phyloP scores from a whole-genome alignment of 23 tunicate species.

The Diplosoma virens region DNA sequence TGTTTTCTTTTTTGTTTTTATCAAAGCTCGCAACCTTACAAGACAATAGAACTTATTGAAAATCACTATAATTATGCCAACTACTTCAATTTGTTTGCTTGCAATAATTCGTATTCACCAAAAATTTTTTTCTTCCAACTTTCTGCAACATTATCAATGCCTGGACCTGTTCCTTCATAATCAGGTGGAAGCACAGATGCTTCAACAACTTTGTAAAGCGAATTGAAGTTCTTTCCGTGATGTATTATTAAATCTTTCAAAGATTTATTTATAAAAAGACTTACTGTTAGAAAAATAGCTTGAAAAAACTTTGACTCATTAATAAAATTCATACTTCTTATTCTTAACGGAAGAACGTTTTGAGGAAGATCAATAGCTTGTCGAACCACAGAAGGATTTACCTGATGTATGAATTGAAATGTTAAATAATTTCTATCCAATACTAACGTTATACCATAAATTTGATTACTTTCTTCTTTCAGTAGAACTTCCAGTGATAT shows the following conservation, averaged over 20 bases:
- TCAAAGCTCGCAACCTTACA: too few species aligned
- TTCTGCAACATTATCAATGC: too few species aligned
- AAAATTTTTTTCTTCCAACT: too few species aligned
- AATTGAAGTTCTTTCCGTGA: constrained; percentile 40
- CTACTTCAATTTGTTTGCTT: too few species aligned
- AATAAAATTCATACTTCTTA: constrained; percentile 56
- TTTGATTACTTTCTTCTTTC: constrained; percentile 61
- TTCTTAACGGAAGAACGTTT: constrained; percentile 71
- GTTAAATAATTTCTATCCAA: constrained; percentile 46
- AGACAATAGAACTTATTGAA: too few species aligned
- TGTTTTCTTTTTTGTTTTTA: too few species aligned
- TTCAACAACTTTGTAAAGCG: constrained; percentile 43
- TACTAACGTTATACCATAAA: constrained; percentile 76
- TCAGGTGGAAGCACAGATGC: constrained; percentile 26
- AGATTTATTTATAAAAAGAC: constrained; percentile 74
- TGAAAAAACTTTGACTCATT: constrained; percentile 75
- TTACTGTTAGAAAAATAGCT: constrained; percentile 43
- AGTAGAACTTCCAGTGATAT: constrained; percentile 34
- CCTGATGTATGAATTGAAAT: constrained; percentile 47
- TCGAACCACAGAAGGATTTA: constrained; percentile 66
- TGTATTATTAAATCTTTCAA: constrained; percentile 48
- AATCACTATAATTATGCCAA: too few species aligned
- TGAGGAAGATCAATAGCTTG: constrained; percentile 47
- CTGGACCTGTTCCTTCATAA: constrained; percentile 52
- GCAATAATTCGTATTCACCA: too few species aligned